phyloP scores from a whole-genome alignment of 2,113 vertebrate genomes.

The Gymnarchus niloticus region DNA sequence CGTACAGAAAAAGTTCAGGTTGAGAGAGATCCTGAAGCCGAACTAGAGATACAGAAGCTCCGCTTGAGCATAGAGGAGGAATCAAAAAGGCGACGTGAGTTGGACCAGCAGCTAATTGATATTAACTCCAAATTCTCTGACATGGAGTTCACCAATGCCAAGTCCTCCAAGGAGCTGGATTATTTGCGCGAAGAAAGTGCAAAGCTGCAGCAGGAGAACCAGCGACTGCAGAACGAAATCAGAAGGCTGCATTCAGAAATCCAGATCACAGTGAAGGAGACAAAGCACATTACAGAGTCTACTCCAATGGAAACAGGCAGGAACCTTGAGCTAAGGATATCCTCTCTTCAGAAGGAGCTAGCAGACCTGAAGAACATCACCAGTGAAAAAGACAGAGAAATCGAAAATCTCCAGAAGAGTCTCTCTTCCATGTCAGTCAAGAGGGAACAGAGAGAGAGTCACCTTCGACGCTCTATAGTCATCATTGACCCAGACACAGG shows the following conservation, averaged over 20 bases:
- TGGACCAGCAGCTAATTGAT: constrained; percentile 70
- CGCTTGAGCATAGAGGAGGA: constrained; percentile 80
- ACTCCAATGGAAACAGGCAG: constrained; percentile 60
- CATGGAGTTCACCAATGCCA: constrained; percentile 88
- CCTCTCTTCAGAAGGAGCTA: constrained; percentile 78
- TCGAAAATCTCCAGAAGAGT: constrained; percentile 79
- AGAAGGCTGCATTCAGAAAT: constrained; percentile 84
- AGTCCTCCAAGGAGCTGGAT: constrained; percentile 84
- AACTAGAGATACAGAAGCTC: constrained; percentile 82
- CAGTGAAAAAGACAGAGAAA: constrained; percentile 79
- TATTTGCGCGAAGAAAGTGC: constrained; percentile 86
- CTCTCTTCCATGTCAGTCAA: constrained; percentile 75
- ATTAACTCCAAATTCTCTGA: constrained; percentile 74
- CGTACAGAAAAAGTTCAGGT: constrained; percentile 89
- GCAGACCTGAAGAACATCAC: constrained; percentile 75
- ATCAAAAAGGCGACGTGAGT: constrained; percentile 67
- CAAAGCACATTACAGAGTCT: constrained; percentile 68
- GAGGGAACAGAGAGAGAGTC: constrained; percentile 89
- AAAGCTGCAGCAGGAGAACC: constrained; percentile 84
- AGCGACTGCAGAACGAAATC: constrained; percentile 80
- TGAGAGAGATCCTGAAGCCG: constrained; percentile 80
- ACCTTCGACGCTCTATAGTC: constrained; percentile 86
- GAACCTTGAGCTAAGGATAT: constrained; percentile 75
- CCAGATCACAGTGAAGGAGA: constrained; percentile 79
- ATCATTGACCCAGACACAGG: constrained; percentile 91